phyloP scores from a whole-genome alignment of 1,140 invertebrate species.

The Drosophila parabipectinata region DNA sequence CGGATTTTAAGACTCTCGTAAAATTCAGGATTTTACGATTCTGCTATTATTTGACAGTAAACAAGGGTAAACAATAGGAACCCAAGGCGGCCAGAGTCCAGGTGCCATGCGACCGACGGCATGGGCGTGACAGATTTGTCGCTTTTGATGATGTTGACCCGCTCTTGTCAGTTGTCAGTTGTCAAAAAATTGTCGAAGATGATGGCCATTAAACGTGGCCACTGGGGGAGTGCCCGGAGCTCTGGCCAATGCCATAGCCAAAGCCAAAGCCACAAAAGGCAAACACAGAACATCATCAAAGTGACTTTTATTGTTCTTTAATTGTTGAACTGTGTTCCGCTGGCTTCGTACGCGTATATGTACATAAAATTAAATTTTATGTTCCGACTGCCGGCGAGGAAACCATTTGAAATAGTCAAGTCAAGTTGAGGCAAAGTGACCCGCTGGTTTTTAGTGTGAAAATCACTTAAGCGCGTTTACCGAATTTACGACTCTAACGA shows the following conservation, averaged over 20 bases:
- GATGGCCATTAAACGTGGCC: constrained; percentile 58
- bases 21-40: constrained; percentile 60
- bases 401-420: constrained; percentile 45
- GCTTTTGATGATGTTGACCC: constrained; percentile 24
- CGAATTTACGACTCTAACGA: constrained; percentile 70
- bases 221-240: constrained; percentile 6
- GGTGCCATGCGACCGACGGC: constrained; percentile 32
- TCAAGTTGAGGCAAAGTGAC: constrained; percentile 36
- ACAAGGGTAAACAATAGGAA: constrained; percentile 44
- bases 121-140: constrained; percentile 64
- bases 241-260: constrained; percentile 5
- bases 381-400: constrained; percentile 13
- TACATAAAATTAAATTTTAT: constrained; percentile 75
- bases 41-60: constrained; percentile 72
- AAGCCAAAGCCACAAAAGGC: constrained; percentile 3
- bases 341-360: constrained; percentile 35
- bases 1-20: constrained; percentile 48
- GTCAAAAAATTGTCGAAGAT: constrained; percentile 63
- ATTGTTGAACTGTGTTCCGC: constrained; percentile 76
- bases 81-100: constrained; percentile 17
- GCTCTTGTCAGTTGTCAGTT: constrained; percentile 56
- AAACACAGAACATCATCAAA: constrained; percentile 49
- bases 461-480: constrained; percentile 78
- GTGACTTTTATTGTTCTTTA: constrained; percentile 75
- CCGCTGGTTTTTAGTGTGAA: constrained; percentile 76